Evolutionary conservation across 2,888 invertebrate species (phyloP), one percentile per base, ranked within the genome.

Genomic region (Hirtodrosophila confusa): DNA sequence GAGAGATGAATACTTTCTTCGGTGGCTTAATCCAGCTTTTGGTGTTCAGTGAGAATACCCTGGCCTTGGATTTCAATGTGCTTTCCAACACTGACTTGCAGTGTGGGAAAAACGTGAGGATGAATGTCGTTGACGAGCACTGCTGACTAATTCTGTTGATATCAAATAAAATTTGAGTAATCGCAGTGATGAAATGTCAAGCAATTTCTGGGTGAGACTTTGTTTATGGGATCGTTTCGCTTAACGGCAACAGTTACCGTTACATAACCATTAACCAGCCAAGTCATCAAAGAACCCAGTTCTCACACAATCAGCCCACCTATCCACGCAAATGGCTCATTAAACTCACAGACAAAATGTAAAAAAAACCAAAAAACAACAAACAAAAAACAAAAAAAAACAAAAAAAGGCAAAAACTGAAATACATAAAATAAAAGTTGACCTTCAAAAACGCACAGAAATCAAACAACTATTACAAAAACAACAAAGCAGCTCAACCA

Each of bases 371-470:
- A 56, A 40, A 36, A 39, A 63, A 17, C 40, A 37, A 31, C 23
- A 61, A 55, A 44, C 50, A 1, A 10, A 45, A 57, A 55, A 64
- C 11, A n/a, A 53, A 41, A 49, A 33, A 55, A 45, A 70, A 51
- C 74, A 64, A 41, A 58, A 11, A 54, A 33, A 29, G 17, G 10
- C 39, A 40, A 45, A 45, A 37, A 51, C 4, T 36, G 37, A 74
- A 69, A 73, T 40, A 69, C 54, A 70, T 55, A 70, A 72, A 70
- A 84, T 69, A 84, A 84, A 80, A 69, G 78, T 86, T 86, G 80
- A 80, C 80, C 87, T 80, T 80, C 80, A 80, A 86, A 80, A 80
- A 86, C 80, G 80, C 85, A 82, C 79, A 78, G 75, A 80, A 82
- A 82, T 83, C 80, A 70, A 86, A 70, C 60, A 75, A 69, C 67